These are phyloP conservation scores for Candidula unifasciata DNA, from an alignment of 2,888 invertebrate genomes.

Conservation along the genomic window DNA sequence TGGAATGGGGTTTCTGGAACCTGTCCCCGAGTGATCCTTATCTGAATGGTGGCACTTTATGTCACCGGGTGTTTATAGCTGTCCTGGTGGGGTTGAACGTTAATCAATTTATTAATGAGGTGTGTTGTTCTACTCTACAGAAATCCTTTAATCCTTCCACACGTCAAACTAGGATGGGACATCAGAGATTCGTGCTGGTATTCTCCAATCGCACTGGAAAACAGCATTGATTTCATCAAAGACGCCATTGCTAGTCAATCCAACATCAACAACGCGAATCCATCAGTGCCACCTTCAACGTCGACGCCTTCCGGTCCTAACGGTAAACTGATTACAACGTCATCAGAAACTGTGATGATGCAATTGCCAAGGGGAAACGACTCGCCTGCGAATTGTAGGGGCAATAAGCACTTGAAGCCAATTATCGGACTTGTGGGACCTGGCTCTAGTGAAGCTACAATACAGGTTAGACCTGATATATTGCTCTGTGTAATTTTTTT, in stretches of 20 bases:
- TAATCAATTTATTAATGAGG: no score
- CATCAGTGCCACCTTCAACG: background rate
- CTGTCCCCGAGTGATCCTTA: no score
- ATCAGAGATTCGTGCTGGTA: slow-evolving; percentile 90
- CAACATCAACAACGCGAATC: slow-evolving; percentile 12
- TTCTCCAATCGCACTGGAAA: slow-evolving; percentile 87
- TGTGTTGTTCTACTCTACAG: background rate
- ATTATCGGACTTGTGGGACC: slow-evolving; percentile 87
- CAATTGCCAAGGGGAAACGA: background rate
- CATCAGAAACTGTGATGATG: no score
- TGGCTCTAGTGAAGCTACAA: slow-evolving; percentile 85
- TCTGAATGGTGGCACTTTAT: no score
- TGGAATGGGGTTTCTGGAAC: no score
- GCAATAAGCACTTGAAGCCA: slow-evolving; percentile 59
- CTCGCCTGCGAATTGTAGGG: background rate
- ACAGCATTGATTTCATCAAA: slow-evolving; percentile 86
- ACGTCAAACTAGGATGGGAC: slow-evolving; percentile 83
- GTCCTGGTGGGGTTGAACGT: no score
- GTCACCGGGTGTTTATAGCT: no score
- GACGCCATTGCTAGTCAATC: slow-evolving; percentile 80
- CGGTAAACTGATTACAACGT: background rate
- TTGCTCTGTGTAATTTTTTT: no score
- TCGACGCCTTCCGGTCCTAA: background rate
- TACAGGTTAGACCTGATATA: slow-evolving; percentile 68
- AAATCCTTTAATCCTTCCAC: slow-evolving; percentile 81